phyloP scores from a whole-genome alignment of 2,797 vertebrate genomes.

The Prunella strophiata region DNA sequence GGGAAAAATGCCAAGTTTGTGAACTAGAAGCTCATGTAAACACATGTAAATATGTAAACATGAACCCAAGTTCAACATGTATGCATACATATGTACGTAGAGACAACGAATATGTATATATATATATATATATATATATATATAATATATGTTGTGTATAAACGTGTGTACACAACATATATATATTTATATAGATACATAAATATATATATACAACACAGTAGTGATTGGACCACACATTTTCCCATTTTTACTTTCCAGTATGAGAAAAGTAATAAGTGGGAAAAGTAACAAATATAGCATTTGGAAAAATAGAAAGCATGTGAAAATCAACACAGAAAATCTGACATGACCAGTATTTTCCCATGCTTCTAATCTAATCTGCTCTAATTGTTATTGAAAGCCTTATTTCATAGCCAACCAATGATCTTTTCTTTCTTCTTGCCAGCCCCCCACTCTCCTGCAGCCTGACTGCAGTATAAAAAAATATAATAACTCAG shows the following conservation, averaged over 20 bases:
- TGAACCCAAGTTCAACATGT: background rate
- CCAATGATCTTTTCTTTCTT: background rate
- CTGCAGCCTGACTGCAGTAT: background rate
- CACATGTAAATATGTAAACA: background rate
- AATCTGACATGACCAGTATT: background rate
- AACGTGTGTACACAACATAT: too few species aligned
- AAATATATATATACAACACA: fast-evolving
- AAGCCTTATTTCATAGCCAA: background rate
- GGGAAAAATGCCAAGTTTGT: background rate
- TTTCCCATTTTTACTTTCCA: background rate
- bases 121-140: background rate
- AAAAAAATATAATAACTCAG: background rate
- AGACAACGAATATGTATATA: background rate
- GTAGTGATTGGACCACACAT: background rate
- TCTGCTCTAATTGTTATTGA: background rate
- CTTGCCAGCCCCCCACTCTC: background rate
- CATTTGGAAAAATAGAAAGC: background rate
- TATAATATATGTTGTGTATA: background rate
- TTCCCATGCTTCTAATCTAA: background rate
- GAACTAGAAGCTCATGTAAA: background rate
- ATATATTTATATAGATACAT: too few species aligned
- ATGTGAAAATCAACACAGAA: background rate
- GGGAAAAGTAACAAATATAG: background rate
- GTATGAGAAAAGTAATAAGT: background rate
- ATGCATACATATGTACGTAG: background rate